Conservation (phyloP, 2,797 vertebrate genomes). For the Paratrypauchen microcephalus region DNA sequence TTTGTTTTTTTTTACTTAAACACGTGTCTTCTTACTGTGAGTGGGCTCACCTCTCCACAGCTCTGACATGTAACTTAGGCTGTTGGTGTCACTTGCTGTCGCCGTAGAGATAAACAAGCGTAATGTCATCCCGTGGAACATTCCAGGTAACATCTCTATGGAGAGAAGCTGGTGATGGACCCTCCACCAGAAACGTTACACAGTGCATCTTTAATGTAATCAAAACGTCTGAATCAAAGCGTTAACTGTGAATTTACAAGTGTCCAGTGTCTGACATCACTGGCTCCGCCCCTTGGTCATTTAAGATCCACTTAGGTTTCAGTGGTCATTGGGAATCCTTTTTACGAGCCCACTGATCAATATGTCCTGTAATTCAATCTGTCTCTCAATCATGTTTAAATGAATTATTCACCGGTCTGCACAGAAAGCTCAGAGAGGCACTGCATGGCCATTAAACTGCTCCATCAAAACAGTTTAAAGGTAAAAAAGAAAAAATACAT, state of each 20-base stretch:
- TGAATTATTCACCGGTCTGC: constrained; percentile 70
- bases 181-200: too few relatives aligned
- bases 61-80: too few relatives aligned
- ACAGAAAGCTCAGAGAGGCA: constrained; percentile 54
- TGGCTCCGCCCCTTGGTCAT: constrained; percentile 36
- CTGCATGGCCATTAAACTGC: constrained; percentile 44
- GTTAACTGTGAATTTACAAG: constrained; percentile 1
- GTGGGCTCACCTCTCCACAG: too few relatives aligned
- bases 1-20: too few relatives aligned
- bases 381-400: constrained; percentile 69
- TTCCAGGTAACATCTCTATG: too few relatives aligned
- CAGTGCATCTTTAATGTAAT: too few relatives aligned
- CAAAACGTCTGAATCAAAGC: not conserved
- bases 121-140: too few relatives aligned
- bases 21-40: too few relatives aligned
- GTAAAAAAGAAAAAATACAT: constrained; percentile 22
- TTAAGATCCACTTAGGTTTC: constrained; percentile 67
- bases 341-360: constrained; percentile 69
- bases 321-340: constrained; percentile 60
- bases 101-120: too few relatives aligned
- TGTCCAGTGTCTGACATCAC: not conserved
- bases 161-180: too few relatives aligned
- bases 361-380: constrained; percentile 66
- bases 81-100: too few relatives aligned
- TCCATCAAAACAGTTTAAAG: constrained; percentile 1